phyloP scores from a whole-genome alignment of 2,888 invertebrate genomes.

The Caenorhabditis sulstoni region DNA sequence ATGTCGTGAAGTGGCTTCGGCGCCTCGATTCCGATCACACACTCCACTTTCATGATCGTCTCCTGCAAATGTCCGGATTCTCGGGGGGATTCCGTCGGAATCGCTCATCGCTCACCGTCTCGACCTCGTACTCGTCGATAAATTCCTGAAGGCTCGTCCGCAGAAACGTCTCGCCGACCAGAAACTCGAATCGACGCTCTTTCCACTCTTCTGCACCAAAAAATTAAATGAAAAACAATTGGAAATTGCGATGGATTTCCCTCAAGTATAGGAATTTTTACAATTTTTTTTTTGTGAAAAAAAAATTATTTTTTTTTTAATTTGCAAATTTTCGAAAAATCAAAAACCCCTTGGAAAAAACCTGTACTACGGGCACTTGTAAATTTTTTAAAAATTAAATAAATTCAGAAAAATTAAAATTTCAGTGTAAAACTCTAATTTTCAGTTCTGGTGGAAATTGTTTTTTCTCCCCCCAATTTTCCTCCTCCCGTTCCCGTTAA shows the following conservation, averaged over 20 bases:
- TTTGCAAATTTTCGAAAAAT: background rate
- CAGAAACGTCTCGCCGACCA: constrained; percentile 76
- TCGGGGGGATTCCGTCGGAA: no score
- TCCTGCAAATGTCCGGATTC: constrained; percentile 83
- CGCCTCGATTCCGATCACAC: constrained; percentile 91
- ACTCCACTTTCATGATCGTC: constrained; percentile 91
- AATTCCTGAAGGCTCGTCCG: constrained; percentile 74
- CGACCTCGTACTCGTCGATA: constrained; percentile 72
- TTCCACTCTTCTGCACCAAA: constrained; percentile 76
- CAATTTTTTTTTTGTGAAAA: no score
- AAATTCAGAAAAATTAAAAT: no score
- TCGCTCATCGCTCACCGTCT: constrained; percentile 68
- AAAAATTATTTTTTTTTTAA: background rate
- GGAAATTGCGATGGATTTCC: background rate
- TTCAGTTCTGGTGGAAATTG: no score
- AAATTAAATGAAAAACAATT: constrained; percentile 13
- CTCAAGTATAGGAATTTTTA: no score
- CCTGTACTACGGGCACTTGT: no score
- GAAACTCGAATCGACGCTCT: constrained; percentile 73
- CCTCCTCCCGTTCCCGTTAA: no score
- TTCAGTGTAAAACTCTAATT: no score
- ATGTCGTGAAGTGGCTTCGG: constrained; percentile 94
- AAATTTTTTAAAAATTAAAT: no score
- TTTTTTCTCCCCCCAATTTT: no score
- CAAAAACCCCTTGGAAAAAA: no score